phyloP scores from a whole-genome alignment of 2,797 vertebrate genomes.

The Rousettus madagascariensis region DNA sequence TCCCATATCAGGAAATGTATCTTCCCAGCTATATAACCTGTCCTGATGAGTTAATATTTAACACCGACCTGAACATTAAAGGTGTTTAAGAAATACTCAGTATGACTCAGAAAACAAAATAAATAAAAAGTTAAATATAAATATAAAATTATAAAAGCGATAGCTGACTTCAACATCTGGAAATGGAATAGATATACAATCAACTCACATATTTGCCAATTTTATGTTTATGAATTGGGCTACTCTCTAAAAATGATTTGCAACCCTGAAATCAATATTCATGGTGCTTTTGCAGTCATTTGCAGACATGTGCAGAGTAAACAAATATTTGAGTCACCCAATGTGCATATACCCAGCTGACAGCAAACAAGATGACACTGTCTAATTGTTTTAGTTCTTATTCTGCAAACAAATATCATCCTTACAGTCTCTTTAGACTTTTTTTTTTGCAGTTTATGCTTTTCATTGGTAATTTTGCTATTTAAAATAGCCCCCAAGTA shows the following conservation, averaged over 20 bases:
- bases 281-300: not conserved
- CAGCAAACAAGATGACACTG: not conserved
- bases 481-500: not conserved
- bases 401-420: not conserved
- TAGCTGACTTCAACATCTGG: not conserved
- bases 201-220: not conserved
- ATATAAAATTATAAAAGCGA: not conserved
- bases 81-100: constrained; percentile 47
- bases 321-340: not conserved
- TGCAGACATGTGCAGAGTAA: not conserved
- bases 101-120: constrained; percentile 18
- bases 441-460: not conserved
- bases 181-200: not conserved
- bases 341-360: not conserved
- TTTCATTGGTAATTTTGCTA: not conserved
- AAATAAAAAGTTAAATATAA: not conserved
- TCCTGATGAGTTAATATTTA: constrained; percentile 19
- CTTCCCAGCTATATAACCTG: not conserved
- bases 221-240: not conserved
- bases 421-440: not conserved
- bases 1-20: not conserved
- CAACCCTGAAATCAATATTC: not conserved
- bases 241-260: not conserved
- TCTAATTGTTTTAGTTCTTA: not conserved
- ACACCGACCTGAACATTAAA: not conserved